These are phyloP conservation scores for Platyscapa corneri DNA, from an alignment of 1,140 invertebrate genomes.

Conservation along the genomic window DNA sequence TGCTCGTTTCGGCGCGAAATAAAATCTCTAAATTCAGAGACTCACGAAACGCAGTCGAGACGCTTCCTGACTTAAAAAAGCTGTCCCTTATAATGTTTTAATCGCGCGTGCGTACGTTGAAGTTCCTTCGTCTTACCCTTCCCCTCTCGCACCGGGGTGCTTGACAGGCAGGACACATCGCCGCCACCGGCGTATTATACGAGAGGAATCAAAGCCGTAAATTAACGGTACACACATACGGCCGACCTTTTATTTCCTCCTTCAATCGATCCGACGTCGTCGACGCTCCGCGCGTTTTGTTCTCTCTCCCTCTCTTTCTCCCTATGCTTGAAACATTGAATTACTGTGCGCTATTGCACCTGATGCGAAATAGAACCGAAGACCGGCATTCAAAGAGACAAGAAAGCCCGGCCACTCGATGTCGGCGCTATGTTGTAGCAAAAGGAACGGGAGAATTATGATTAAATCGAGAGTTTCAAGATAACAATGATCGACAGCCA, in stretches of 20 bases:
- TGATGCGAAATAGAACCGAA: background rate
- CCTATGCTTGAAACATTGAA: background rate
- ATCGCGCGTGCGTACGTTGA: conserved; percentile 1
- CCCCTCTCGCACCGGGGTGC: background rate
- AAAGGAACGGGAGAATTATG: background rate
- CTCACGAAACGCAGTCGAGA: background rate
- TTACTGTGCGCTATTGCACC: background rate
- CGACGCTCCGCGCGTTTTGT: background rate
- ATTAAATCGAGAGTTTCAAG: background rate
- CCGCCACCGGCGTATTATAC: conserved; percentile 39
- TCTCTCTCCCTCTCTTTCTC: background rate
- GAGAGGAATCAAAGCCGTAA: conserved; percentile 44
- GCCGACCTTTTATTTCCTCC: conserved; percentile 40
- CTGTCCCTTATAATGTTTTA: conserved; percentile 27
- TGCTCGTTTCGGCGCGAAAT: background rate
- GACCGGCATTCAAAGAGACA: background rate
- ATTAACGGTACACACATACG: conserved; percentile 44
- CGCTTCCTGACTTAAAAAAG: conserved; percentile 12
- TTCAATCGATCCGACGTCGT: conserved; percentile 37
- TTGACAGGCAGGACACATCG: conserved; percentile 49
- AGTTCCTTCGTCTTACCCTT: background rate
- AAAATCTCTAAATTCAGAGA: background rate
- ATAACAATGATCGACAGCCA: background rate
- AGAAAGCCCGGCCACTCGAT: background rate
- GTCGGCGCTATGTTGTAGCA: background rate